These are phyloP conservation scores for Onthophagus sagittarius DNA, from an alignment of 2,888 invertebrate genomes.

Conservation along the genomic window DNA sequence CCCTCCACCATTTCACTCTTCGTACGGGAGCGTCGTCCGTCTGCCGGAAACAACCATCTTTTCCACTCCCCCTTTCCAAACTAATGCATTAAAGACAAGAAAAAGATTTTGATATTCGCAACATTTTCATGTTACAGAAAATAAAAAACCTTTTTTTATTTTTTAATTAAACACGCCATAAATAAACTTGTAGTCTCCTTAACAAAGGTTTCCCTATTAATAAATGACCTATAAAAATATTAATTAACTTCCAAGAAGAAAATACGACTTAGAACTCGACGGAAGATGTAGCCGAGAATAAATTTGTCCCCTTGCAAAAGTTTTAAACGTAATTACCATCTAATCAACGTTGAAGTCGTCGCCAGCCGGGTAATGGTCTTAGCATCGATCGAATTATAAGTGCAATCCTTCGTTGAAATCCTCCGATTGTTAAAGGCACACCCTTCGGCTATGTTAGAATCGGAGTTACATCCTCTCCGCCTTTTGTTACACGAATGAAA, in stretches of 20 bases:
- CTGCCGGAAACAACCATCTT: not conserved
- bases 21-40: not conserved
- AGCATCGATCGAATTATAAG: not conserved
- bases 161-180: no score
- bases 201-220: not conserved
- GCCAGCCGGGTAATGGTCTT: not conserved
- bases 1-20: slow-evolving; percentile 20
- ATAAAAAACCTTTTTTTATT: no score
- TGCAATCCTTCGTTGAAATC: not conserved
- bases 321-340: not conserved
- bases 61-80: not conserved
- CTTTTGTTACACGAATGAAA: not conserved
- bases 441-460: not conserved
- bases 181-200: no score
- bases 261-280: not conserved
- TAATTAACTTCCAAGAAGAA: not conserved
- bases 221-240: not conserved
- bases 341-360: not conserved
- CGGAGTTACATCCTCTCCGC: not conserved
- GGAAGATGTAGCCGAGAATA: not conserved
- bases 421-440: not conserved
- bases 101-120: not conserved
- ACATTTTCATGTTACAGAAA: not conserved
- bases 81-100: not conserved
- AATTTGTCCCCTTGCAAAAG: not conserved